Base-by-base conservation (phyloP, 2,888 invertebrate species). In the Chymomyza procnemis region DNA sequence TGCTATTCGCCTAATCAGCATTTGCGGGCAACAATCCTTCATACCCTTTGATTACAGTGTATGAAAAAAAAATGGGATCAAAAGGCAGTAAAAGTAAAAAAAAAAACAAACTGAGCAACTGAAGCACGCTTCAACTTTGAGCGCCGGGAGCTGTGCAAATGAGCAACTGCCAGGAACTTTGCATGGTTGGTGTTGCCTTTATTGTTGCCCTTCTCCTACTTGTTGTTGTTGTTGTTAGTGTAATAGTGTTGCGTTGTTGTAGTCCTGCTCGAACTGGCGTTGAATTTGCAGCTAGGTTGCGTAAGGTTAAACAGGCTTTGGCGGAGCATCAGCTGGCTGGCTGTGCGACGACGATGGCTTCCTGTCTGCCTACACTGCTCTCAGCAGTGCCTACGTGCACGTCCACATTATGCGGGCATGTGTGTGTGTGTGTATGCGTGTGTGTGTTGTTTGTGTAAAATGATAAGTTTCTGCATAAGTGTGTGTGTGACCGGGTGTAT, bases 241-340 rank as follows among this genome's bases (percentile, higher is more conserved):
- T n/a, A n/a, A 50, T 16, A 50, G 19, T 50, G 50, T 41, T 41
- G 19, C 18, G 50, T 41, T 41, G 34, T 41, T 12, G 34, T 18
- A 21, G 21, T 55, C 14, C 5, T 16, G 75, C 69, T 69, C 78
- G 73, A n/a, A 46, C 18, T 55, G 58, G 50, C 69, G 81, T 74
- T 83, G 12, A 77, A 84, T 84, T 78, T 84, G 76, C 79, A 80
- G 76, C 69, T 74, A 70, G 84, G 69, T 73, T 86, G 88, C 76
- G 76, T 85, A 85, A 83, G 86, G 78, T 78, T 83, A 83, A 86
- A 76, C 76, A 69, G 66, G 73, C 71, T 19, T 50, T 50, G 18
- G 8, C 34, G 85, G 55, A 71, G 73, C 77, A 85, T 81, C 86
- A 80, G 73, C 71, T 84, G 85, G 73, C 71, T 84, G 85, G 72